Percentiles rank a stretch among this genome's conserved stretches.
Conservation (phyloP, 2,888 invertebrate genomes). For the Sylvicola cinctus region DNA sequence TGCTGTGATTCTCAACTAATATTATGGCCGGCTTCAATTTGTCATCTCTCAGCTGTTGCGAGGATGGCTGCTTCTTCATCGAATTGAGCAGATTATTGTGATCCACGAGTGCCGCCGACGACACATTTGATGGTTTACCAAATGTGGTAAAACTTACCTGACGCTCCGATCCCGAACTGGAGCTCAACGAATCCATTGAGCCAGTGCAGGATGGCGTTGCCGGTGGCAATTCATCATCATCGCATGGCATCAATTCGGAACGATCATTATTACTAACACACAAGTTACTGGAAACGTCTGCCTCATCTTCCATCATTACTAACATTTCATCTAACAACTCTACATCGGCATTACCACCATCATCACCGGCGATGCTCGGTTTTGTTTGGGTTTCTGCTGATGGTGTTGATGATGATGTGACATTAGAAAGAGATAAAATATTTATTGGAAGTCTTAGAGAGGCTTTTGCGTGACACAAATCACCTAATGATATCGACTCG, state of each 20-base stretch:
- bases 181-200: constrained; percentile 12
- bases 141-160: constrained; percentile 10
- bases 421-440: constrained; percentile 3
- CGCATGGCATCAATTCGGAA: too few relatives aligned
- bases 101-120: neutral
- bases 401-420: neutral
- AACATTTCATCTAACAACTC: neutral
- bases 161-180: constrained; percentile 9
- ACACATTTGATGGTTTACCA: constrained; percentile 8
- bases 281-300: too few relatives aligned
- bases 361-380: constrained; percentile 1
- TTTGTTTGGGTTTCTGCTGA: constrained; percentile 2
- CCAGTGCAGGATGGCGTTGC: constrained; percentile 11
- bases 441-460: constrained; percentile 9
- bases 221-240: constrained; percentile 4
- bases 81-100: too few relatives aligned
- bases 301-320: constrained; percentile 1
- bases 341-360: constrained; percentile 1
- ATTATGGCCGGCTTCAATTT: neutral
- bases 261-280: too few relatives aligned
- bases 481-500: constrained; percentile 9
- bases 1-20: neutral
- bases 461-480: constrained; percentile 10
- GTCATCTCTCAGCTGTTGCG: neutral
- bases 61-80: too few relatives aligned